Evolutionary conservation across 1,140 invertebrate genomes (phyloP).

Genomic region (Orius insidiosus): DNA sequence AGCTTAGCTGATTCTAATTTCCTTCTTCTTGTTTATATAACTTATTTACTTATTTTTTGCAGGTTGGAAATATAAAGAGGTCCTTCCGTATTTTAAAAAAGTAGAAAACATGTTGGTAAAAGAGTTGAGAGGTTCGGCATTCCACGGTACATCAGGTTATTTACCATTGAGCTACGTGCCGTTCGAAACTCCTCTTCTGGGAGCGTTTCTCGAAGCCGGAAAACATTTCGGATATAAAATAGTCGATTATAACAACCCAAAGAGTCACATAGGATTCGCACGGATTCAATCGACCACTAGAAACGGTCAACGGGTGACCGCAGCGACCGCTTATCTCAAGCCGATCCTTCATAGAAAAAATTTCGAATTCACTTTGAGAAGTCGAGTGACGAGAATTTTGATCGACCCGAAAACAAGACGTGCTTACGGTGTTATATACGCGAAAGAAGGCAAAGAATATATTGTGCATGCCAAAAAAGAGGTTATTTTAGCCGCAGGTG

Average conservation of each 20-base stretch:
- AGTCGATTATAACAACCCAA: conserved; percentile 47
- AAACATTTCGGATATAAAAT: conserved; percentile 34
- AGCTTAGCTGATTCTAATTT: too few species aligned
- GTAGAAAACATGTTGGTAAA: conserved; percentile 35
- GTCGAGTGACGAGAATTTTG: conserved; percentile 44
- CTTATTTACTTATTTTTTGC: conserved; percentile 9
- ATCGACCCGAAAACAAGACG: conserved; percentile 45
- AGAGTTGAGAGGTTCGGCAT: conserved; percentile 29
- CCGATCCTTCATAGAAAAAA: conserved; percentile 40
- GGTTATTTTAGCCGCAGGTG: conserved; percentile 35
- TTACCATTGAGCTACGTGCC: conserved; percentile 30
- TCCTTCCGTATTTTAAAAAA: conserved; percentile 47
- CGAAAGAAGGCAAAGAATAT: conserved; percentile 21
- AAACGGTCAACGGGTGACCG: conserved; percentile 33
- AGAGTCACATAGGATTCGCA: conserved; percentile 31
- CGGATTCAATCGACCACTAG: conserved; percentile 32
- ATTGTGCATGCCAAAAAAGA: conserved; percentile 57
- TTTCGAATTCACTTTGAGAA: conserved; percentile 37
- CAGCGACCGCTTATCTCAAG: conserved; percentile 35
- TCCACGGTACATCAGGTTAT: conserved; percentile 38
- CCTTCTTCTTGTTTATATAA: too few species aligned
- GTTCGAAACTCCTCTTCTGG: conserved; percentile 30
- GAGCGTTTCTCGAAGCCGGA: conserved; percentile 44
- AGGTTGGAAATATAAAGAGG: conserved; percentile 47
- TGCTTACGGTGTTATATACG: conserved; percentile 44